Evolutionary conservation across 2,888 invertebrate genomes (phyloP), one percentile per base, ranked within the genome.

Genomic region (Diploptera punctata): DNA sequence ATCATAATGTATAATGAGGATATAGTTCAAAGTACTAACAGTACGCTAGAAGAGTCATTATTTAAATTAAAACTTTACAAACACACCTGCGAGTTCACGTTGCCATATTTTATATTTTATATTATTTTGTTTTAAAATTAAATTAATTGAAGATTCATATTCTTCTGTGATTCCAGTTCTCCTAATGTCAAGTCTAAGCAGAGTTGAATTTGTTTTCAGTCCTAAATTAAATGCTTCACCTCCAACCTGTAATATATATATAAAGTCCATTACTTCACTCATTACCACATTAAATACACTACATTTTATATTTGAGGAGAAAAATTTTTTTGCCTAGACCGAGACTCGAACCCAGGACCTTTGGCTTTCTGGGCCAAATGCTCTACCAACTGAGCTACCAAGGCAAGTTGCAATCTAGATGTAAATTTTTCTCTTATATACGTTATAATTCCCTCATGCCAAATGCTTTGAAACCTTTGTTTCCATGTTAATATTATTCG

Each of bases 151-250:
- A 7, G 29, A 31, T 33, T 21, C 49, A 18, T 54, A 31, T 13
- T 71, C 54, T 54, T 47, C 26, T 19, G 43, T 19, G 7, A 67
- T 54, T 4, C 70, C 70, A 38, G 73, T 73, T 79, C 81, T 81
- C 73, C 81, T 75, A 60, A 80, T 67, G 75, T 81, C 81, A n/a
- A 81, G 72, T 73, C 77, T 77, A 49, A 71, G 77, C 16, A 81
- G 29, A 1, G 75, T 77, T 16, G 62, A 75, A 71, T 81, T 81
- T 19, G 69, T 72, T 24, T 77, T 73, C 13, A 81, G 47, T 24
- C 76, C 78, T 21, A 77, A 74, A 31, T 79, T 62, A 47, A 81
- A 77, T 16, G 73, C 57, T 67, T 77, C 70, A 10, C 80, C 81
- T 13, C 70, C 70, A 7, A 38, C 18, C 62, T 33, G 33, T 33